Conservation (phyloP, 2,888 invertebrate genomes). For the Ligdia adustata region DNA sequence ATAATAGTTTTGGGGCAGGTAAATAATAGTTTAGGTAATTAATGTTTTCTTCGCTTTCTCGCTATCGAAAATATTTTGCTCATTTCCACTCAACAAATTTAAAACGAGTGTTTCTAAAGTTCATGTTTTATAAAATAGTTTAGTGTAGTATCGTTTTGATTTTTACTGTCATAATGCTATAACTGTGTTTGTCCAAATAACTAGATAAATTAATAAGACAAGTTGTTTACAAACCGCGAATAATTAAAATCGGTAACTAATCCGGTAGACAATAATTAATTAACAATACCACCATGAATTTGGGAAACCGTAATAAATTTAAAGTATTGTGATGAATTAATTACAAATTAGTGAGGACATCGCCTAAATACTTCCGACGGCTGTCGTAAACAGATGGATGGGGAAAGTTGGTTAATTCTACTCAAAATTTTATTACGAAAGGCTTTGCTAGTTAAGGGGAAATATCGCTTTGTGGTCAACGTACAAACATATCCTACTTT, state of each 20-base stretch:
- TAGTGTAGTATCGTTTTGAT: too few relatives aligned
- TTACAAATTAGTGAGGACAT: slow-evolving; percentile 48
- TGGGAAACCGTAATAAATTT: slow-evolving; percentile 26
- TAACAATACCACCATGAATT: slow-evolving; percentile 27
- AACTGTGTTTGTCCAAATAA: too few relatives aligned
- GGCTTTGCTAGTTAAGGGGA: slow-evolving; percentile 37
- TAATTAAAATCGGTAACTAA: slow-evolving; percentile 16
- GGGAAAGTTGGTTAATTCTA: slow-evolving; percentile 47
- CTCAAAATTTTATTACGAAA: slow-evolving; percentile 51
- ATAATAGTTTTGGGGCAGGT: too few relatives aligned
- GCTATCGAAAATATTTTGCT: too few relatives aligned
- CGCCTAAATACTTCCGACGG: slow-evolving; percentile 42
- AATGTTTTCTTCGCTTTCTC: too few relatives aligned
- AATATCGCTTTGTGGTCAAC: neutral
- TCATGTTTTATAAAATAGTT: too few relatives aligned
- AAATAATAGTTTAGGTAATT: too few relatives aligned
- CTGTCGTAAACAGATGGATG: slow-evolving; percentile 45
- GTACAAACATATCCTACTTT: too few relatives aligned
- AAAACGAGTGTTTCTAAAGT: too few relatives aligned
- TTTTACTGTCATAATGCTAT: too few relatives aligned
- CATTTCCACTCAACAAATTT: too few relatives aligned
- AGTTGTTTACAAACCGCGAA: slow-evolving; percentile 20
- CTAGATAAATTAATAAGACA: too few relatives aligned
- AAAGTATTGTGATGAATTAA: slow-evolving; percentile 49
- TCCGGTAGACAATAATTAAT: slow-evolving; percentile 16